These are phyloP conservation scores for Ptiloglossa arizonensis DNA, from an alignment of 1,140 invertebrate genomes.

Conservation along the genomic window DNA sequence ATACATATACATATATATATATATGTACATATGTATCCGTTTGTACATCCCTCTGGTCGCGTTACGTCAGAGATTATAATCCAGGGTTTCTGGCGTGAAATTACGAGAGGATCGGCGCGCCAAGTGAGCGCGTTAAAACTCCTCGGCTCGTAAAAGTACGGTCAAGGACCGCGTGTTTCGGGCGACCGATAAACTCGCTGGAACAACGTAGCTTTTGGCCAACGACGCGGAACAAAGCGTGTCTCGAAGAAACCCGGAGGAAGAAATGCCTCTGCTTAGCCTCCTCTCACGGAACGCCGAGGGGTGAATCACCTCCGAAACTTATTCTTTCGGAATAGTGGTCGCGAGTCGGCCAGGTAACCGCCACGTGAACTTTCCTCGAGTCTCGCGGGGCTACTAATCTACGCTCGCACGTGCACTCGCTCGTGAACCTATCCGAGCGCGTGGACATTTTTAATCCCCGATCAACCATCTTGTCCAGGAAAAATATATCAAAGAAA, in stretches of 20 bases:
- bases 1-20: too few relatives aligned
- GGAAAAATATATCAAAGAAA: too few relatives aligned
- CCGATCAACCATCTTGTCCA: too few relatives aligned
- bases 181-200: slow-evolving; percentile 12
- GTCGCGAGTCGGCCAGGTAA: neutral
- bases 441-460: too few relatives aligned
- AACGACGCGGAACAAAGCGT: slow-evolving; percentile 35
- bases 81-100: neutral
- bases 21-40: too few relatives aligned
- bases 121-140: neutral
- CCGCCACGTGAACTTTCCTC: neutral
- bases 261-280: neutral
- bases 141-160: slow-evolving; percentile 22
- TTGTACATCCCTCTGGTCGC: too few relatives aligned
- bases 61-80: slow-evolving; percentile 13
- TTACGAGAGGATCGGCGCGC: neutral
- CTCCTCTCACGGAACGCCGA: neutral
- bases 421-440: too few relatives aligned
- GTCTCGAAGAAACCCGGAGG: neutral
- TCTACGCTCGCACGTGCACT: too few relatives aligned
- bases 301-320: slow-evolving; percentile 25
- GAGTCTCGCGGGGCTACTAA: neutral
- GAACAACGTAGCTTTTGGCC: slow-evolving; percentile 6
- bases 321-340: slow-evolving; percentile 3
- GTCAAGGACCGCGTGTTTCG: neutral